Evolutionary conservation across 2,888 invertebrate genomes (phyloP), one percentile per base, ranked within the genome.

Genomic region (Noctua fimbriata): DNA sequence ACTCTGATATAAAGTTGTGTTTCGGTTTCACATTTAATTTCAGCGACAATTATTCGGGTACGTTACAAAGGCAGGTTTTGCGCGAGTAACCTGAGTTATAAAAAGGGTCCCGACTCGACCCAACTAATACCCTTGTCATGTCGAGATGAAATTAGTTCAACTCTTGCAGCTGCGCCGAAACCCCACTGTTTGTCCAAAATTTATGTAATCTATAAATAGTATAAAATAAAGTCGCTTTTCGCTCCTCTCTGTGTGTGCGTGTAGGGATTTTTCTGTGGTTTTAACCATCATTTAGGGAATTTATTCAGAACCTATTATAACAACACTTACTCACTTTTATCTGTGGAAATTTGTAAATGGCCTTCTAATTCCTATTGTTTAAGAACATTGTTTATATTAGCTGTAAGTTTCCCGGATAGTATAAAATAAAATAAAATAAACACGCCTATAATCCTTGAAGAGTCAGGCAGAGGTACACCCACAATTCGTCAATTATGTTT

Each of bases 121-220:
- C 96, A 95, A 94, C 96, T 96, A 96, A 96, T 96, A 96, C 96
- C 96, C 96, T 94, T 96, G 96, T 96, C 96, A 96, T 95, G 96
- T 95, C 91, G 94, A 94, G 95, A 95, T 96, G 95, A 96, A 96
- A 96, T 96, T 96, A 96, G 95, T 96, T 95, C 92, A 94, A 95
- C 92, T 93, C 92, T 89, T 95, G 94, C 96, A 96, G 96, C 96
- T 96, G 96, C 93, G 95, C 88, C 87, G 89, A 90, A 91, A 92
- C 92, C 93, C 92, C 92, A 89, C 93, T 94, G 94, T 94, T 94
- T 95, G 94, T 94, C 91, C 91, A 93, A 94, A 95, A 95, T 96
- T 94, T 95, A 90, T 89, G 88, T 89, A 94, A 95, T 94, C 82
- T 79, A 79, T 79, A 79, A 79, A 79, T 65, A 66, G 75, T 74